These are phyloP conservation scores for Aspidiotus rigidus DNA, from an alignment of 2,888 invertebrate genomes.

Conservation along the genomic window DNA sequence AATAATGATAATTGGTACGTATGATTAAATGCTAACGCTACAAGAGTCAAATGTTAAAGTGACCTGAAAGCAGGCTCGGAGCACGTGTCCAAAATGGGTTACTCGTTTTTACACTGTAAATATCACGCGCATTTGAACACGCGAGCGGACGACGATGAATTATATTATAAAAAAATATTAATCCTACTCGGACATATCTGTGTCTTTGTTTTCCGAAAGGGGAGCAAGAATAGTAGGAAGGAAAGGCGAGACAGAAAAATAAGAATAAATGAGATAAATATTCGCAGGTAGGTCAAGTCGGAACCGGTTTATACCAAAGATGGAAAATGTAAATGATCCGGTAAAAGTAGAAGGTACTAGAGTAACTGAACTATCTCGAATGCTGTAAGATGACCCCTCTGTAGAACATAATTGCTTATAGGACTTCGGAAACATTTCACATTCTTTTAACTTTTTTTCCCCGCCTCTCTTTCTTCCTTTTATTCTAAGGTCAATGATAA, in stretches of 20 bases:
- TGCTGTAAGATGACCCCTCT: not conserved
- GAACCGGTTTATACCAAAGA: constrained; percentile 24
- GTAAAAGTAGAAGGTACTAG: constrained; percentile 32
- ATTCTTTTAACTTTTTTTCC: constrained; percentile 16
- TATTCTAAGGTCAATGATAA: constrained; percentile 30
- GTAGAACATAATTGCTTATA: constrained; percentile 16
- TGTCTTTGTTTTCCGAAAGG: no score
- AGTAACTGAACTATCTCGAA: constrained; percentile 28
- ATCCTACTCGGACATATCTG: not conserved
- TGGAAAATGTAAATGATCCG: constrained; percentile 33
- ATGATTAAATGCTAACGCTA: no score
- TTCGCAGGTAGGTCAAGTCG: constrained; percentile 28
- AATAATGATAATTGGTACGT: no score
- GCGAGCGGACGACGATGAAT: not conserved
- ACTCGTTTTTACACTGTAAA: not conserved
- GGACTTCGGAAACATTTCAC: constrained; percentile 23
- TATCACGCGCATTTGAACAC: not conserved
- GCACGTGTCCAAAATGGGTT: constrained; percentile 2
- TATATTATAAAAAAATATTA: constrained; percentile 1
- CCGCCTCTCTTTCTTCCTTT: not conserved
- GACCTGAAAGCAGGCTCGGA: not conserved
- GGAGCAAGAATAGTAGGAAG: not conserved
- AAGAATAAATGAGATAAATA: constrained; percentile 21
- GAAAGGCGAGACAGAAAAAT: not conserved
- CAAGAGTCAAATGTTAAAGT: not conserved